phyloP scores from a whole-genome alignment of 2,888 invertebrate genomes.

The Metalampra italica region DNA sequence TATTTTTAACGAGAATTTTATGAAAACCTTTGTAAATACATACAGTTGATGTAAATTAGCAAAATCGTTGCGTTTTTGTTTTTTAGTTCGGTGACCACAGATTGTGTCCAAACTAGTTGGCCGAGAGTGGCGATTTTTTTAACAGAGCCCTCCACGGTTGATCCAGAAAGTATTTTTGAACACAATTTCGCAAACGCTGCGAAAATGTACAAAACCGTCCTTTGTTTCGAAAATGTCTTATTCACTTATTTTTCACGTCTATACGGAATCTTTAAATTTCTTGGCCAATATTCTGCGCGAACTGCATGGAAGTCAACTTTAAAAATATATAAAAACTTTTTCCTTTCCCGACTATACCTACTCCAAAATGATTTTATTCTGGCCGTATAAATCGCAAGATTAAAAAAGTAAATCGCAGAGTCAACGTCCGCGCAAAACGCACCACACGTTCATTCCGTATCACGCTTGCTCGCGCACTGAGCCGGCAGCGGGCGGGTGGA shows the following conservation, averaged over 20 bases:
- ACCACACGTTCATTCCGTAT: slow-evolving; percentile 79
- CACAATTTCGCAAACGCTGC: slow-evolving; percentile 75
- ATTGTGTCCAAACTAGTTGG: slow-evolving; percentile 71
- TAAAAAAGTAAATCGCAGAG: slow-evolving; percentile 68
- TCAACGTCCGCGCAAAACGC: slow-evolving; percentile 78
- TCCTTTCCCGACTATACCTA: slow-evolving; percentile 65
- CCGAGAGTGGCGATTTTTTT: slow-evolving; percentile 53
- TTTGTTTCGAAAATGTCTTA: slow-evolving; percentile 72
- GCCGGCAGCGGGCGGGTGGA: slow-evolving; percentile 34
- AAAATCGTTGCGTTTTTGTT: slow-evolving; percentile 71
- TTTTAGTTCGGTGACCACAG: slow-evolving; percentile 69
- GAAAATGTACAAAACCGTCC: slow-evolving; percentile 79
- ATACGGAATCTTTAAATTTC: slow-evolving; percentile 74
- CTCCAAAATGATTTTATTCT: slow-evolving; percentile 68
- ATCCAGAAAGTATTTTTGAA: slow-evolving; percentile 67
- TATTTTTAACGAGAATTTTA: slow-evolving; percentile 62
- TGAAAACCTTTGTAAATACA: slow-evolving; percentile 50
- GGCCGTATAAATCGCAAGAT: slow-evolving; percentile 70
- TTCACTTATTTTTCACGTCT: slow-evolving; percentile 70
- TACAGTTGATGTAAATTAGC: slow-evolving; percentile 50
- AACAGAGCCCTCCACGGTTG: slow-evolving; percentile 47
- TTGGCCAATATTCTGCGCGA: slow-evolving; percentile 74
- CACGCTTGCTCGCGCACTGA: slow-evolving; percentile 79
- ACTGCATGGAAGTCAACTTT: slow-evolving; percentile 61
- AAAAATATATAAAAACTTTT: slow-evolving; percentile 51